Base-by-base conservation (phyloP, 2,797 vertebrate species). In the Acipenser transmontanus region DNA sequence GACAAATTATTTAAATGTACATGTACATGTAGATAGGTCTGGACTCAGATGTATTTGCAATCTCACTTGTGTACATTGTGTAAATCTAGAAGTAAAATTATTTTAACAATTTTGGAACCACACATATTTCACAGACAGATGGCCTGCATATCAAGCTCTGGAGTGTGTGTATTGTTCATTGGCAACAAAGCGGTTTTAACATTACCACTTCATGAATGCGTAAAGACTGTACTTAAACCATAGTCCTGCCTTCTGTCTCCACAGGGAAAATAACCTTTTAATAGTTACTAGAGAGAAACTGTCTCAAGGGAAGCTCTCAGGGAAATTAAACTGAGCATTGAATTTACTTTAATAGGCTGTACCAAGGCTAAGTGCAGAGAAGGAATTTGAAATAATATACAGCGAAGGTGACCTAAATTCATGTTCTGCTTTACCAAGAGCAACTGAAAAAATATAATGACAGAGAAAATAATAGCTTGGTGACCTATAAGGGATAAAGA, bases 201-300 rank as follows among this genome's bases (percentile, higher is more conserved):
- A 57, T 57, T 57, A 57, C 14, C 54, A 13, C 54, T 57, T 57
- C 54, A 57, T 57, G 54, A 57, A 57, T 57, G 54, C 14, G 6
- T 57, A 57, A 57, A 57, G 54, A 57, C 54, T 13, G 54, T 57
- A 57, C 14, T 57, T 57, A 57, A 57, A 57, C 9, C 54, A 57
- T 13, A 57, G 54, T 57, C 9, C 54, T 57, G 54, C 9, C 12
- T 57, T 57, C n/a, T 57, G 54, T 13, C 54, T 57, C 54, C 14
- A 57, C 54, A 13, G 54, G 54, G 54, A 57, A 13, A 57, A 57
- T 57, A 57, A 57, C 54, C 54, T 57, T 57, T 57, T 57, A 57
- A 57, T 57, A 57, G 54, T 13, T 11, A 57, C 1, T 57, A n/a
- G 54, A 57, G 12, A 57, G 11, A 57, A 57, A 1, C 54, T 57